Base-by-base conservation (phyloP, 2,113 vertebrate genomes). In the Capreolus pygargus region DNA sequence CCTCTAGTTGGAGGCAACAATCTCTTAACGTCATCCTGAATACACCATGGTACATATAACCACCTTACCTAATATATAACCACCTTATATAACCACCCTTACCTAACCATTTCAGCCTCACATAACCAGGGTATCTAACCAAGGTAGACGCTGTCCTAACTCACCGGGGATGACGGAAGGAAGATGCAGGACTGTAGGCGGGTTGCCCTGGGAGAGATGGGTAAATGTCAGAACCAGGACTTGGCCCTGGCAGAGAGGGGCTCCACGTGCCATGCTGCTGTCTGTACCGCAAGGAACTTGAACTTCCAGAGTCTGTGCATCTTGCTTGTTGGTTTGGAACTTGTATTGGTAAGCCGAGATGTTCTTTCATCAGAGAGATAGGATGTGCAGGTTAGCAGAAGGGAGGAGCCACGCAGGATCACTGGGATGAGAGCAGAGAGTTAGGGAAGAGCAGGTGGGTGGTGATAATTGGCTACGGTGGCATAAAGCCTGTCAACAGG, bases 361-460 rank as follows among this genome's bases (percentile, higher is more conserved):
- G 43, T 78, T 78, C 85, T 88, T 87, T 54, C 81, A 54, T 36
- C 33, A 57, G 83, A 86, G 50, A 39, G 95, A 8, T 23, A 55
- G 87, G 33, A 33, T 5, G 3, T 28, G 30, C 47, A 36, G 6
- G 3, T 33, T 70, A 14, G 79, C 17, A 78, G 76, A 43, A 55
- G 14, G 36, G n/a, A 91, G 78, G 55, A 47, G 28, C 28, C 33
- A 14, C 9, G 52, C 17, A 1, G 70, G n/a, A 30, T 58, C 58
- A 47, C 54, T 36, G 13, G 91, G 92, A 39, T 30, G 39, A 61
- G 89, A 86, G 19, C 1, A 47, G 74, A 16, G 45, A 97, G 90
- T 55, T 54, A 8, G 47, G 88, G 39, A 91, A 97, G 87, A 93
- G 92, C 92, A 96, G 97, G 92, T 97, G 94, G 61, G 21, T 43